Evolutionary conservation across 92 coral and sea anemone species (phyloP), one percentile per base, ranked within the genome.

Genomic region (Chrysogorgia sp.): DNA sequence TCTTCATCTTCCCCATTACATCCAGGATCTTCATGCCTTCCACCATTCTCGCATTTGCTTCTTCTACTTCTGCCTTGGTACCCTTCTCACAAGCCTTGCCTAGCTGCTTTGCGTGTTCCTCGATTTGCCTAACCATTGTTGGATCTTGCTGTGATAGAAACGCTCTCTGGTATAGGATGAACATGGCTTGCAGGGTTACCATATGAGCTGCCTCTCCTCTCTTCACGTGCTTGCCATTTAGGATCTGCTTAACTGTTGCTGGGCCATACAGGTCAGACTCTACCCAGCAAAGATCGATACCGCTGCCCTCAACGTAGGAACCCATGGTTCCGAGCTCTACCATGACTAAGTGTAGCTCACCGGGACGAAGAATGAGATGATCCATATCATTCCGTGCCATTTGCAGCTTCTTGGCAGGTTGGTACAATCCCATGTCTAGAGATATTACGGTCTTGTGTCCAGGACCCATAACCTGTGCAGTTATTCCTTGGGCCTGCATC

Each of bases 401-500:
- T 34, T 86, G 77, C 0, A 81, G 77, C 22, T 86, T 74, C 71
- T 81, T 81, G 0, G 90, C 86, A 10, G 74, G 86, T 31, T 71
- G 82, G 71, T 86, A 67, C 37, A 86, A 57, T 9, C 90, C 50
- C 50, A 75, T n/a, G 52, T 86, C 86, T 26, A 84, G 79, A 74
- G 85, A 66, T 32, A 85, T 71, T 2, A 88, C 79, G 12, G 87
- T 88, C 78, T 85, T 88, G 23, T 52, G 75, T 45, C 76, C 85
- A 29, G 85, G 85, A 56, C 81, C 88, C 70, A 67, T 56, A 0
- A 71, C 88, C 10, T n/a, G n/a, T n/a, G n/a, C n/a, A n/a, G n/a
- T n/a, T n/a, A n/a, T n/a, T n/a, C n/a, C n/a, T n/a, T n/a, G 88
- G 20, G 90, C 90, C 52, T 77, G 87, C 90, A 64, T 87, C n/a